Percentiles rank a stretch among this genome's conserved stretches.
These are phyloP conservation scores for Orthonevra nobilis DNA, from an alignment of 2,888 invertebrate genomes.

Conservation along the genomic window DNA sequence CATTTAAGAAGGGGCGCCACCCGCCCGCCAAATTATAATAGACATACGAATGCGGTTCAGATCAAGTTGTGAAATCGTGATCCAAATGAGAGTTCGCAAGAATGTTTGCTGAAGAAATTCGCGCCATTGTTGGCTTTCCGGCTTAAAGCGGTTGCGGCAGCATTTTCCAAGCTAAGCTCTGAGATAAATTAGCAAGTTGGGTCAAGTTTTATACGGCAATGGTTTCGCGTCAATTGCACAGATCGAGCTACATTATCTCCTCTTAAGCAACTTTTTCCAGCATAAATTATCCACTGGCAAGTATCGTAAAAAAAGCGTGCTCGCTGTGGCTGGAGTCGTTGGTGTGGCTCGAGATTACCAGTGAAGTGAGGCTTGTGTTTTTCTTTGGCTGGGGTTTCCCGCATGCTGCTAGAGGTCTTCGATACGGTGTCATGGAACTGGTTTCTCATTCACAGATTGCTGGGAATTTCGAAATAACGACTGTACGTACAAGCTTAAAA, in stretches of 20 bases:
- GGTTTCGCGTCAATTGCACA: slow-evolving; percentile 7
- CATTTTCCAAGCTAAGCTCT: not conserved
- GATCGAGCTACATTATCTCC: not conserved
- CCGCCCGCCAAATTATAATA: not conserved
- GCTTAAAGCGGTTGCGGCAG: not conserved
- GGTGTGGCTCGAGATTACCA: not conserved
- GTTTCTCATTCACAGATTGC: slow-evolving; percentile 1
- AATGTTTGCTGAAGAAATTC: slow-evolving; percentile 15
- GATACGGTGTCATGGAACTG: slow-evolving; percentile 4
- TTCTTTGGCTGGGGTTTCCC: slow-evolving; percentile 27
- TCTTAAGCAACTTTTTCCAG: slow-evolving; percentile 11
- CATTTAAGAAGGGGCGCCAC: not conserved
- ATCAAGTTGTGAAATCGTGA: slow-evolving; percentile 44
- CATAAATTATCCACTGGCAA: no score
- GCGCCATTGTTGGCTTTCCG: no score
- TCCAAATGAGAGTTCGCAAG: slow-evolving; percentile 5
- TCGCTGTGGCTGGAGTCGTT: not conserved
- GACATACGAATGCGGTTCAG: not conserved
- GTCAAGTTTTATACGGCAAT: not conserved
- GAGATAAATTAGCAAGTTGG: slow-evolving; percentile 15
- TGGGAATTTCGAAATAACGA: slow-evolving; percentile 9
- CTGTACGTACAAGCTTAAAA: no score
- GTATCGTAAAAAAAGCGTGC: no score
- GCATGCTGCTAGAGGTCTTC: not conserved
- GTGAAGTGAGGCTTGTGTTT: not conserved